phyloP scores from a whole-genome alignment of 2,888 invertebrate genomes.

The Agrenia bidenticulata region DNA sequence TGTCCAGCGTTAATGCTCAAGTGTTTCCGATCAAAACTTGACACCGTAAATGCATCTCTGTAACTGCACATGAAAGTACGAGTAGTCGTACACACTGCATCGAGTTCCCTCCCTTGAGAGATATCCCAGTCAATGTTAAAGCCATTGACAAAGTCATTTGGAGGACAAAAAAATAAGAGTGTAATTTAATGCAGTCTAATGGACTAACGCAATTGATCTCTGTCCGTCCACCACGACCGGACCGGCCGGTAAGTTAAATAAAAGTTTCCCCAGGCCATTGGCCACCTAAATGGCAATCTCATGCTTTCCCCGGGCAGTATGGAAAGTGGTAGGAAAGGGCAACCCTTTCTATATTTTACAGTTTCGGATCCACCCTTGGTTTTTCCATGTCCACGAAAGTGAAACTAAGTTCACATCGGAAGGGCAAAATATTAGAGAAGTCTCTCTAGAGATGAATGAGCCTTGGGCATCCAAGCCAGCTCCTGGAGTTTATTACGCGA shows the following conservation, averaged over 20 bases:
- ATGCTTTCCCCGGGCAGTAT: conserved; percentile 4
- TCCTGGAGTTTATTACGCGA: no score
- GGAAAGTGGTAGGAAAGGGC: neutral
- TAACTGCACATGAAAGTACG: no score
- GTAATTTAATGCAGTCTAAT: conserved; percentile 10
- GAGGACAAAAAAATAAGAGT: neutral
- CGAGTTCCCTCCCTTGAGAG: no score
- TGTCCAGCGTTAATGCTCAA: no score
- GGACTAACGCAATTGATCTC: neutral
- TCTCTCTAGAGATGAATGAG: conserved; percentile 5
- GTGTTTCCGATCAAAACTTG: no score
- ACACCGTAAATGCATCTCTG: no score
- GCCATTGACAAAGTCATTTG: no score
- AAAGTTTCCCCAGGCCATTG: conserved; percentile 7
- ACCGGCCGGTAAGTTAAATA: conserved; percentile 1
- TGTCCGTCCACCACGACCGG: no score
- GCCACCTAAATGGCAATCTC: conserved; percentile 9
- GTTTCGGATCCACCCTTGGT: neutral
- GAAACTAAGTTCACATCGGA: neutral
- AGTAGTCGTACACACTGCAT: no score
- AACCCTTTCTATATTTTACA: conserved; percentile 8
- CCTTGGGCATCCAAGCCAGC: neutral
- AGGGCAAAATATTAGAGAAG: neutral
- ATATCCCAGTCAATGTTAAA: no score
- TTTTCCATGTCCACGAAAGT: neutral